Evolutionary conservation across 2,888 invertebrate genomes (phyloP), one percentile per base, ranked within the genome.

Genomic region (Noctua janthina): DNA sequence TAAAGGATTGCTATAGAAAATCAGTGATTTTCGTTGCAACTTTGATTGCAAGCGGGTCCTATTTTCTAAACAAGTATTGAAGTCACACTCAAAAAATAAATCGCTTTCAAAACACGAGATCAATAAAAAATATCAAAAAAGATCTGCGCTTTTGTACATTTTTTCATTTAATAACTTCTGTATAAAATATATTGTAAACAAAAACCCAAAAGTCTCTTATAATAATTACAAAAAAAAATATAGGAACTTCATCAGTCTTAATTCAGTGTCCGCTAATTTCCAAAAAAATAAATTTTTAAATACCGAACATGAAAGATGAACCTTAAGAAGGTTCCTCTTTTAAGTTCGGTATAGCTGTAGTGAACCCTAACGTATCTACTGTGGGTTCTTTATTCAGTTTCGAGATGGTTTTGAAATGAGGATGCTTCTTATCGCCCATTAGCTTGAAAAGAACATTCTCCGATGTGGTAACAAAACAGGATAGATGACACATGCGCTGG

Each of bases 371-470:
- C 0, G 93, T 93, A 20, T 96, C 96, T 0, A 90, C 87, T 1
- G 95, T 93, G 0, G 95, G 95, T 43, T 92, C 90, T 77, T 89
- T 97, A 64, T 98, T 96, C 17, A 98, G 93, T 80, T 96, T 95
- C 62, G 98, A 97, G 15, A 98, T 95, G 73, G 97, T 95, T 89
- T 98, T 98, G 92, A 98, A 99, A 69, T 88, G 84, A 0, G 93
- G 92, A 74, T 93, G 91, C 0, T 90, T 76, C 73, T 98, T 98
- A 91, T 98, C 98, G 17, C 96, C 96, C 84, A 98, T 89, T 10
- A 98, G 94, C 92, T 98, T 98, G 90, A 98, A 98, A 59, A 98
- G 97, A 0, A 98, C 96, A 83, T 97, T 98, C 91, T 99, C 98
- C 76, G 98, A 97, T 0, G 98, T 98, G 3, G 98, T 97, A 46